Percentiles rank a stretch among this genome's conserved stretches.
Conservation (phyloP, 2,113 vertebrate genomes). For the Corythoichthys intestinalis region DNA sequence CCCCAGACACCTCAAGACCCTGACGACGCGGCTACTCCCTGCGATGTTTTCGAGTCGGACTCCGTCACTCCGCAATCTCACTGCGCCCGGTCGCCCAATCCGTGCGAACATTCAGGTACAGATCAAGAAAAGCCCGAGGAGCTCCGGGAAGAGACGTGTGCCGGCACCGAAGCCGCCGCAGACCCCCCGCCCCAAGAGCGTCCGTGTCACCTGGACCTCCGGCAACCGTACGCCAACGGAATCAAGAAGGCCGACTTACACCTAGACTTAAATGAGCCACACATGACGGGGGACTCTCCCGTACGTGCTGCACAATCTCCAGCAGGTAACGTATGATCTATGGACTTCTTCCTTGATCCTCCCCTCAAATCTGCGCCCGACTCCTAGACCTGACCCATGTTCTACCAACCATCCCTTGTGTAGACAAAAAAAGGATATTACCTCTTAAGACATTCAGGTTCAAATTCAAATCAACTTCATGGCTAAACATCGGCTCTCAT, state of each 20-base stretch:
- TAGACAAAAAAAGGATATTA: slow-evolving; percentile 45
- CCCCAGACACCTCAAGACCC: slow-evolving; percentile 66
- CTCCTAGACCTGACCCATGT: slow-evolving; percentile 14
- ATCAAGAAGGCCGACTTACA: slow-evolving; percentile 77
- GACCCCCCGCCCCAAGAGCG: slow-evolving; percentile 86
- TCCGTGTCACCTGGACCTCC: slow-evolving; percentile 88
- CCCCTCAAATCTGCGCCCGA: slow-evolving; percentile 21
- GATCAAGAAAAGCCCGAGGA: slow-evolving; percentile 30
- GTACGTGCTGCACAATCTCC: slow-evolving; percentile 83
- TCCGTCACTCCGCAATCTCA: slow-evolving; percentile 51
- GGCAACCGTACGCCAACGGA: slow-evolving; percentile 75
- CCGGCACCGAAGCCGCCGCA: slow-evolving; percentile 41
- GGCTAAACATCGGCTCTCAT: slow-evolving; percentile 22
- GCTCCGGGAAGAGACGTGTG: slow-evolving; percentile 20
- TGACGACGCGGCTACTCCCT: slow-evolving; percentile 64
- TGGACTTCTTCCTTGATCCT: slow-evolving; percentile 47
- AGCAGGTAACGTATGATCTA: slow-evolving; percentile 97
- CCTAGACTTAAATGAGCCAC: slow-evolving; percentile 82
- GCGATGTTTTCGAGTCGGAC: slow-evolving; percentile 84
- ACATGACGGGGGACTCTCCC: slow-evolving; percentile 78
- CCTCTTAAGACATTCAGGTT: slow-evolving; percentile 31
- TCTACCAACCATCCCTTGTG: slow-evolving; percentile 23
- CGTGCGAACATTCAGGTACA: slow-evolving; percentile 2
- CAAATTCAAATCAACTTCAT: slow-evolving; percentile 45
- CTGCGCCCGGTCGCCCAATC: slow-evolving; percentile 26